Base-by-base conservation (phyloP, 2,888 invertebrate species). In the Dicranocentrus wangi region DNA sequence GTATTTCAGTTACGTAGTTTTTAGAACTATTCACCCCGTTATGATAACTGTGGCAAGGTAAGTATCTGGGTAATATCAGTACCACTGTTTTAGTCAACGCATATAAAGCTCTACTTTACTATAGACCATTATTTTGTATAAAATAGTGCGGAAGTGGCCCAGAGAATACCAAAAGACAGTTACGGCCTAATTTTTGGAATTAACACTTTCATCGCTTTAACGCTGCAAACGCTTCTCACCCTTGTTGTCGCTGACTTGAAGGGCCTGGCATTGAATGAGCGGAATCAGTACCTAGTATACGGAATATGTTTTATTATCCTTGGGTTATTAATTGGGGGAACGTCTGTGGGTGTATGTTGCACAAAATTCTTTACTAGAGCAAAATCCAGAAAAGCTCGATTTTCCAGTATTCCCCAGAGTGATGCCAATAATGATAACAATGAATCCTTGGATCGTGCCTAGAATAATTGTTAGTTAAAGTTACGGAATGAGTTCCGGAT, bases 181-280 rank as follows among this genome's bases (percentile, higher is more conserved):
- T 96, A 94, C 88, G 97, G 95, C 0, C 90, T 97, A 3, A 93
- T 97, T 84, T 97, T 97, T 89, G 97, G 97, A 1, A 91, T 96
- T 84, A 97, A 96, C 89, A 96, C 94, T 0, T 92, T 96, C 73
- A 84, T 94, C 0, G 95, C 96, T 1, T 91, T 96, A 3, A 88
- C 92, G 0, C 88, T 96, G 0, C 96, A 97, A 89, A 93, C 94
- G 0, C 87, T 95, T 39, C 89, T 97, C 47, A 97, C 96, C 0
- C 87, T 92, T 0, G 88, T 93, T 15, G 92, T 95, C 3, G 91
- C 89, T 0, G 89, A 89, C 81, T 84, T 87, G 28, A 83, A 87
- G 25, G 89, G 89, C 17, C 85, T 90, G 2, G 87, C 87, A 25
- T 85, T 89, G n/a, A 82, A 85, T 39, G 87, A 89, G 27, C 75